Evolutionary conservation across 1,140 invertebrate species (phyloP).

Genomic region (Aleiodes sp.): DNA sequence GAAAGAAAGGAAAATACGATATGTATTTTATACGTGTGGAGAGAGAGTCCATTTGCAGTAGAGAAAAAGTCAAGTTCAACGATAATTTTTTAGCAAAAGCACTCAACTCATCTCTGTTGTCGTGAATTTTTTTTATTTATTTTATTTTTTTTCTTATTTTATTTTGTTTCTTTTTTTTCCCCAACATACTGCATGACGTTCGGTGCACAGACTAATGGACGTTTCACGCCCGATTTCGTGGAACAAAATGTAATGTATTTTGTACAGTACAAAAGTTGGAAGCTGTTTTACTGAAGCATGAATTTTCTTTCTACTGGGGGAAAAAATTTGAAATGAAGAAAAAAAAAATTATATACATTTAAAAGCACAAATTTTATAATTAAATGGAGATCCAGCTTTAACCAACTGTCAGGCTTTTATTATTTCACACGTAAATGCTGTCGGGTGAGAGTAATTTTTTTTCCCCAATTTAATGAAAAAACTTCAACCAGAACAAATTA

Average conservation of each 20-base stretch:
- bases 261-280: neutral
- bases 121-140: slow-evolving; percentile 7
- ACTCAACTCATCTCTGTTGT: slow-evolving; percentile 11
- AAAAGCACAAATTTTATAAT: slow-evolving; percentile 8
- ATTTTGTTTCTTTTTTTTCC: neutral
- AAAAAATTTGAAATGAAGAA: neutral
- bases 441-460: neutral
- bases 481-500: neutral
- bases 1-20: neutral
- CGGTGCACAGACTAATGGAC: slow-evolving; percentile 32
- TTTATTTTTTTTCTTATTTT: neutral
- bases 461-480: neutral
- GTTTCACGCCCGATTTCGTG: slow-evolving; percentile 31
- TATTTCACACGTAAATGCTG: neutral
- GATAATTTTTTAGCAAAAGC: slow-evolving; percentile 30
- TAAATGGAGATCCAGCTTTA: slow-evolving; percentile 1
- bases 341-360: neutral
- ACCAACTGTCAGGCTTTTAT: neutral
- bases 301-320: neutral
- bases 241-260: slow-evolving; percentile 23
- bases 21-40: neutral
- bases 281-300: neutral
- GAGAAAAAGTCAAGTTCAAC: slow-evolving; percentile 8
- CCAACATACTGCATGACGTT: slow-evolving; percentile 19
- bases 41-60: neutral